Conservation (phyloP, 1,140 invertebrate species). For the Sitodiplosis mosellana region DNA sequence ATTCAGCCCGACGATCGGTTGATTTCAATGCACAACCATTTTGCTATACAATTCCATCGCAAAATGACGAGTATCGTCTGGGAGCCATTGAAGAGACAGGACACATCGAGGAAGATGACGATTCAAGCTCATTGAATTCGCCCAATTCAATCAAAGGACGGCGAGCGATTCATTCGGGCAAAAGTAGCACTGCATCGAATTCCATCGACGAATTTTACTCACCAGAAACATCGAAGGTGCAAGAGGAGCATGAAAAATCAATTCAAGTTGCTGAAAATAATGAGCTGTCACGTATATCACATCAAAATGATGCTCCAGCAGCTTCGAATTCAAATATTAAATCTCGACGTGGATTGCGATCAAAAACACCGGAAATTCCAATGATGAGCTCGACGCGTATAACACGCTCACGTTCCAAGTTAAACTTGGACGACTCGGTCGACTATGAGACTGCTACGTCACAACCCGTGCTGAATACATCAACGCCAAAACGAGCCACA, state of each 20-base stretch:
- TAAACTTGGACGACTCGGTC: too few species aligned
- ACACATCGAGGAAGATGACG: not conserved
- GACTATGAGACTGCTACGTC: too few species aligned
- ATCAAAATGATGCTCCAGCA: not conserved
- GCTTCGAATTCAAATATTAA: not conserved
- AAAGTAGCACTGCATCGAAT: not conserved
- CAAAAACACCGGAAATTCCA: not conserved
- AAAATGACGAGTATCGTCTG: not conserved
- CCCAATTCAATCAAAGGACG: not conserved
- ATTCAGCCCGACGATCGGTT: not conserved
- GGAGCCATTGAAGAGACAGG: not conserved
- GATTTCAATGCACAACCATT: constrained; percentile 4
- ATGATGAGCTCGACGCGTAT: not conserved
- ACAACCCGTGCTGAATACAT: too few species aligned
- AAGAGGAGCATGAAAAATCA: not conserved
- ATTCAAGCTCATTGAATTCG: not conserved
- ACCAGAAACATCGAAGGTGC: not conserved
- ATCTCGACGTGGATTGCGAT: not conserved
- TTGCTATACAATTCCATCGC: constrained; percentile 1
- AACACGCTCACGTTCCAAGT: not conserved
- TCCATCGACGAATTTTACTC: constrained; percentile 3
- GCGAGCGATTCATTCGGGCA: not conserved
- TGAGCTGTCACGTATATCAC: not conserved
- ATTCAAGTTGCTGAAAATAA: not conserved
- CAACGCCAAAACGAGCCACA: too few species aligned